These are phyloP conservation scores for Chirona hameri DNA, from an alignment of 2,888 invertebrate species.

Conservation along the genomic window DNA sequence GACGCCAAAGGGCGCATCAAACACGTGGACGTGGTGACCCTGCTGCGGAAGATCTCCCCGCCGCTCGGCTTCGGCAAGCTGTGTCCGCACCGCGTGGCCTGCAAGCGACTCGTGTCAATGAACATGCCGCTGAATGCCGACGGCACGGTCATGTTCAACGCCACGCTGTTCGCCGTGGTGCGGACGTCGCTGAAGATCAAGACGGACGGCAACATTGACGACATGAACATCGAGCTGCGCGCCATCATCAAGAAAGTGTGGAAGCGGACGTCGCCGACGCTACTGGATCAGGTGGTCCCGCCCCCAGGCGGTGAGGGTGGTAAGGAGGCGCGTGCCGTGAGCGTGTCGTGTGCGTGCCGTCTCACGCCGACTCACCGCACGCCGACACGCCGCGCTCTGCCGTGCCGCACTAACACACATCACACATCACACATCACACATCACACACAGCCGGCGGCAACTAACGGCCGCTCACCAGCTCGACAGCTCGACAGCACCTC, in stretches of 20 bases:
- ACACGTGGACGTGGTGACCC: slow-evolving; percentile 97
- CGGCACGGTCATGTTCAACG: slow-evolving; percentile 62
- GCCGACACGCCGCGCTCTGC: not conserved
- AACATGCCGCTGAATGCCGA: slow-evolving; percentile 62
- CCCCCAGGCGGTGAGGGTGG: slow-evolving; percentile 72
- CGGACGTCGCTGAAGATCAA: slow-evolving; percentile 58
- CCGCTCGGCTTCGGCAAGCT: slow-evolving; percentile 98
- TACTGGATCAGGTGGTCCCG: slow-evolving; percentile 96
- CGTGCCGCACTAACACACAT: too few species aligned
- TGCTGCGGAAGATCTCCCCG: slow-evolving; percentile 96
- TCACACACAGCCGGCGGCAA: too few species aligned
- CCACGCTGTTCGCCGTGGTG: slow-evolving; percentile 59
- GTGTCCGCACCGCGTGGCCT: slow-evolving; percentile 97
- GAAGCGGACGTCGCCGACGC: slow-evolving; percentile 87
- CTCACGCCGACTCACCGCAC: too few species aligned
- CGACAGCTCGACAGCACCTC: too few species aligned
- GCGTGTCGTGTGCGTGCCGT: too few species aligned
- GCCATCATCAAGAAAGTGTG: slow-evolving; percentile 59
- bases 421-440: too few species aligned
- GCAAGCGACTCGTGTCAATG: slow-evolving; percentile 70
- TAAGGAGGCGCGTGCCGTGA: not conserved
- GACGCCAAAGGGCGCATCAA: slow-evolving; percentile 99
- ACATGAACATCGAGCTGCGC: slow-evolving; percentile 58
- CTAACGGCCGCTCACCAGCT: too few species aligned
- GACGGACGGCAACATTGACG: slow-evolving; percentile 56